These are phyloP conservation scores for Scrobipalpa costella DNA, from an alignment of 2,888 invertebrate species.

Conservation along the genomic window DNA sequence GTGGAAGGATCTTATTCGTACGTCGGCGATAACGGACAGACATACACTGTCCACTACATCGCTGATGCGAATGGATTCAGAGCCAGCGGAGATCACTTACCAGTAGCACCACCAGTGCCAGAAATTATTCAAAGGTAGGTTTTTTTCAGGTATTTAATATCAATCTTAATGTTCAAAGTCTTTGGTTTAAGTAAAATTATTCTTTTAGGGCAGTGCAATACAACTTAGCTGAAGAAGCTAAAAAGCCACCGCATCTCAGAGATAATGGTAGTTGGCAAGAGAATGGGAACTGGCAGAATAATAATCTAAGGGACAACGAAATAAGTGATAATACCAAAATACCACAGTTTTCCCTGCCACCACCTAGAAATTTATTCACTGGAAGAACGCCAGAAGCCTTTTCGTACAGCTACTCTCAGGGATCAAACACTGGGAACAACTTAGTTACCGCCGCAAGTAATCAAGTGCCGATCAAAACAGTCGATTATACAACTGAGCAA, in stretches of 20 bases:
- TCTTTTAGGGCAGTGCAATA: constrained; percentile 68
- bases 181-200: not conserved
- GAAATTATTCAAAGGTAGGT: constrained; percentile 83
- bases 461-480: constrained; percentile 56
- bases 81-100: constrained; percentile 88
- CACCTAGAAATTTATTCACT: constrained; percentile 63
- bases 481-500: constrained; percentile 58
- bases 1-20: constrained; percentile 84
- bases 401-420: constrained; percentile 63
- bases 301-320: constrained; percentile 54
- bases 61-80: constrained; percentile 90
- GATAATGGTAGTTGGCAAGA: constrained; percentile 52
- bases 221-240: constrained; percentile 75
- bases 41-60: constrained; percentile 84
- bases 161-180: no score
- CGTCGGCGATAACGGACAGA: constrained; percentile 82
- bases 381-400: constrained; percentile 76
- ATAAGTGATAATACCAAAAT: constrained; percentile 50
- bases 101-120: constrained; percentile 88
- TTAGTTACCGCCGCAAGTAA: constrained; percentile 57
- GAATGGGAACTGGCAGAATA: constrained; percentile 58
- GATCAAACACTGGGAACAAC: constrained; percentile 56
- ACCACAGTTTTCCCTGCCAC: constrained; percentile 46
- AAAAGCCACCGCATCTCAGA: constrained; percentile 62
- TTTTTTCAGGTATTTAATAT: not conserved